Evolutionary conservation across 2,888 invertebrate species (phyloP).

Genomic region (Ephialtes manifestator): DNA sequence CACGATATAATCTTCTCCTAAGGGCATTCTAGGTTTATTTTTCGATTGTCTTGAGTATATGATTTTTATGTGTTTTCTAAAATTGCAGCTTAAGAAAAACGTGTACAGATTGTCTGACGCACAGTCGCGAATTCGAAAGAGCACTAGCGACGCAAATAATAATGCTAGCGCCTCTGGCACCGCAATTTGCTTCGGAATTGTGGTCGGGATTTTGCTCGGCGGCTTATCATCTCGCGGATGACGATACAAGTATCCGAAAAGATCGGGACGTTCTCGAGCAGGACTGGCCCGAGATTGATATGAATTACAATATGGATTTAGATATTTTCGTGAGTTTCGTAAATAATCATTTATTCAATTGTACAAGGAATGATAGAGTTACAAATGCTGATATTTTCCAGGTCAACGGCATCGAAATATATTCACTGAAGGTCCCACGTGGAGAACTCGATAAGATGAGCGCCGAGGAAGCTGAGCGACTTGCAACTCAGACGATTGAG

Average conservation of each 20-base stretch:
- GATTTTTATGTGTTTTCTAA: background rate
- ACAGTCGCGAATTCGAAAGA: slow-evolving; percentile 92
- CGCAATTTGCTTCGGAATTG: slow-evolving; percentile 96
- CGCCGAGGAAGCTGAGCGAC: slow-evolving; percentile 87
- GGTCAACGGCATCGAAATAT: slow-evolving; percentile 87
- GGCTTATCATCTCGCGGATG: slow-evolving; percentile 86
- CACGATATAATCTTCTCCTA: slow-evolving; percentile 83
- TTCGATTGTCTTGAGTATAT: background rate
- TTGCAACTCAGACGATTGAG: slow-evolving; percentile 86
- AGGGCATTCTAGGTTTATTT: too few relatives aligned
- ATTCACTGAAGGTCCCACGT: slow-evolving; percentile 87
- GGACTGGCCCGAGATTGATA: slow-evolving; percentile 92
- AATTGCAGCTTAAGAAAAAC: slow-evolving; percentile 85
- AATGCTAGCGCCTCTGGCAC: slow-evolving; percentile 95
- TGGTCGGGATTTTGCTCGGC: slow-evolving; percentile 93
- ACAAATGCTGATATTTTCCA: slow-evolving; percentile 70
- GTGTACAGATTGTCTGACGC: slow-evolving; percentile 88
- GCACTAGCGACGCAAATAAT: slow-evolving; percentile 93
- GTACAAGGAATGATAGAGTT: slow-evolving; percentile 1
- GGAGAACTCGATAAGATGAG: slow-evolving; percentile 87
- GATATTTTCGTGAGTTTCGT: slow-evolving; percentile 88
- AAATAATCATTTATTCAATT: slow-evolving; percentile 6
- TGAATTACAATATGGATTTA: slow-evolving; percentile 89
- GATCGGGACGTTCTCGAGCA: slow-evolving; percentile 91
- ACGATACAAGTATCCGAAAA: slow-evolving; percentile 88